phyloP scores from a whole-genome alignment of 2,797 vertebrate genomes.

The Rousettus madagascariensis region DNA sequence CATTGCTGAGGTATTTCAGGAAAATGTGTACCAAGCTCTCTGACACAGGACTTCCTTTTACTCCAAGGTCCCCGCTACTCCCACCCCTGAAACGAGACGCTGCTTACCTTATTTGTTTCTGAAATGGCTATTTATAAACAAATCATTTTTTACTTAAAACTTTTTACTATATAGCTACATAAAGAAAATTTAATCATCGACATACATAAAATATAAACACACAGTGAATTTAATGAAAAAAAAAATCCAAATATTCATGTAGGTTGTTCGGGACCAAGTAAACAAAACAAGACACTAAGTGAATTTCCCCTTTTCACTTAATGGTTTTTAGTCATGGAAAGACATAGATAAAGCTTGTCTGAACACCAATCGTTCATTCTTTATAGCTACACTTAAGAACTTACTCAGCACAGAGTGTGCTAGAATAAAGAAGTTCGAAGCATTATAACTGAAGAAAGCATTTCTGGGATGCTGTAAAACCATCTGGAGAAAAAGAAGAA shows the following conservation, averaged over 20 bases:
- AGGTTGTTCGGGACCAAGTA: not conserved
- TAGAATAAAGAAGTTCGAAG: not conserved
- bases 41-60: constrained; percentile 67
- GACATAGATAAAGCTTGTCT: constrained; percentile 2
- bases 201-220: not conserved
- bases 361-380: not conserved
- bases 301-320: not conserved
- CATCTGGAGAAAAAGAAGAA: not conserved
- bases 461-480: not conserved
- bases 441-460: not conserved
- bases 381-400: not conserved
- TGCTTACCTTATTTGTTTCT: constrained; percentile 39
- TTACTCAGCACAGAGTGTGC: not conserved
- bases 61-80: not conserved
- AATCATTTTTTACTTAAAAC: not conserved
- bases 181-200: not conserved
- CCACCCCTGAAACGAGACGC: not conserved
- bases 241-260: not conserved
- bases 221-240: not conserved
- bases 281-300: constrained; percentile 15
- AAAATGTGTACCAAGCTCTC: constrained; percentile 46
- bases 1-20: constrained; percentile 24
- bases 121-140: not conserved
- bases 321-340: constrained; percentile 46
- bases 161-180: not conserved